Evolutionary conservation across 2,113 vertebrate species (phyloP).

Genomic region (Pterophyllum scalare): DNA sequence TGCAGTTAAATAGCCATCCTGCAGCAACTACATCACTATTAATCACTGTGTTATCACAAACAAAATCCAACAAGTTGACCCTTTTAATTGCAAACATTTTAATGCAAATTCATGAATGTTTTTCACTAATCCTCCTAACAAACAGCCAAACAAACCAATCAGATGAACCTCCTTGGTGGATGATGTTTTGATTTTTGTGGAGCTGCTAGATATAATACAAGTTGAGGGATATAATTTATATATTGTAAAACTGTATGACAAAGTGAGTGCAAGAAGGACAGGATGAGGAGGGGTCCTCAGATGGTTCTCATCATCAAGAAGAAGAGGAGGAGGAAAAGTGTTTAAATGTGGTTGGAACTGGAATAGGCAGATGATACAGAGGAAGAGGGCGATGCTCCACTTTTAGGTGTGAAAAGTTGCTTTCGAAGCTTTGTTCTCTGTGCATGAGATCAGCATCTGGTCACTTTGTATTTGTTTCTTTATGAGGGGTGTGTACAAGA

Average conservation of each 20-base stretch:
- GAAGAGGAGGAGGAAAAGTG: neutral
- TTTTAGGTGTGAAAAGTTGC: neutral
- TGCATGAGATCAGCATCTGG: neutral
- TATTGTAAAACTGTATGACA: neutral
- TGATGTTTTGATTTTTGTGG: neutral
- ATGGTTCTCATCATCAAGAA: neutral
- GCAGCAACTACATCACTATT: neutral
- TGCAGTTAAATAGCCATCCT: no score
- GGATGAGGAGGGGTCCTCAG: neutral
- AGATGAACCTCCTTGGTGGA: no score
- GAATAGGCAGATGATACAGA: neutral
- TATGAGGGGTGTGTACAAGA: neutral
- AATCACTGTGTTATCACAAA: neutral
- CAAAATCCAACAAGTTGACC: no score
- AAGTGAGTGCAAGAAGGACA: neutral
- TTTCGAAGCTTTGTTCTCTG: slow-evolving; percentile 2
- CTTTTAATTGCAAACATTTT: no score
- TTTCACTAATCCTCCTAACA: no score
- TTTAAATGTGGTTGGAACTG: neutral
- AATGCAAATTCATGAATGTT: no score
- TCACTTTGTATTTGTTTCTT: slow-evolving; percentile 19
- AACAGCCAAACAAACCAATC: no score
- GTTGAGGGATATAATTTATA: neutral
- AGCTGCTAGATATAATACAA: neutral
- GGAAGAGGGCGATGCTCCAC: neutral